Base-by-base conservation (phyloP, 2,113 vertebrate species). In the Turdus rufiventris region DNA sequence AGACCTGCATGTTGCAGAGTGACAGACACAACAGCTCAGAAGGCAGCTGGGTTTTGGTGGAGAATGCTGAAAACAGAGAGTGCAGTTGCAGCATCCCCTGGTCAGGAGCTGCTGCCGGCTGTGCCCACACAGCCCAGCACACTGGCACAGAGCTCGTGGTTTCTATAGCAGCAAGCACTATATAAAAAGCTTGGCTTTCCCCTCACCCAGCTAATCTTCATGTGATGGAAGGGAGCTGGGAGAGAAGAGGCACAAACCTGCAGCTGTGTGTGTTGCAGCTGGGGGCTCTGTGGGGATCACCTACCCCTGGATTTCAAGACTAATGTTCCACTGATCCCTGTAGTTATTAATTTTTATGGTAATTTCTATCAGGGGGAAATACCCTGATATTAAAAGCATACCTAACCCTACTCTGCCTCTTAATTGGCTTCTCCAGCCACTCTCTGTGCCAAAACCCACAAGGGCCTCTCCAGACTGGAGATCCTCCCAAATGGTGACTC, bases 91-190 rank as follows among this genome's bases (percentile, higher is more conserved):
- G 83, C 53, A 57, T 18, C 4, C 48, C 42, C n/a, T 19, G 28
- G n/a, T 9, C 2, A 0, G 1, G 68, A 80, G 86, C 79, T 66
- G 71, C 13, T 56, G 76, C 43, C 0, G 7, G 53, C 79, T 57
- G 57, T 68, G 76, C 80, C 93, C 94, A 61, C 48, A 7, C 8
- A 76, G 63, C 85, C 24, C 16, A 75, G 68, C 83, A 56, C 1
- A 0, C 6, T 57, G 33, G 12, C 47, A 45, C 25, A 4, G 40
- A 78, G 68, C 36, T 56, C 15, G 8, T 62, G 62, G 80, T 94
- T 94, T 92, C 94, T 85, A 89, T 85, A 89, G 94, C 95, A 95
- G 89, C 23, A 0, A 87, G 77, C 8, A 8, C 54, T 42, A 31
- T 15, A 62, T 47, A 40, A 89, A 93, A 68, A 82, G 5, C 66